phyloP scores from a whole-genome alignment of 1,140 invertebrate genomes.

The Heliothis subflexa region DNA sequence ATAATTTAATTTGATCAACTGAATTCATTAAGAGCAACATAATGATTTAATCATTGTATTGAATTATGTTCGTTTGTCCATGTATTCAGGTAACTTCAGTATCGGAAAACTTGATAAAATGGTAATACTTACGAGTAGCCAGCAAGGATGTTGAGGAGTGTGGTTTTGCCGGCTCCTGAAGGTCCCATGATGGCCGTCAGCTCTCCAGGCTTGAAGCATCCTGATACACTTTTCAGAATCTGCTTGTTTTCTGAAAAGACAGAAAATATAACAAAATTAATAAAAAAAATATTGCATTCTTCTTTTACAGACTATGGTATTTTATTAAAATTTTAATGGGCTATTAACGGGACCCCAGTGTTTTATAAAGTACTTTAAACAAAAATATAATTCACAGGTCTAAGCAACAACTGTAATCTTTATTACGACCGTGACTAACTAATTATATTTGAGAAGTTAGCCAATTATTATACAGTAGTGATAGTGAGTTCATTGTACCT shows the following conservation, averaged over 20 bases:
- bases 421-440: no score
- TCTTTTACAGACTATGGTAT: no score
- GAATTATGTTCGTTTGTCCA: no score
- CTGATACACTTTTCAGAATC: constrained; percentile 88
- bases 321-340: no score
- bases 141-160: constrained; percentile 91
- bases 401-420: no score
- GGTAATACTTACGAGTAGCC: constrained; percentile 89
- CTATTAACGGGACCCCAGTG: no score
- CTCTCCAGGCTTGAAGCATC: constrained; percentile 89
- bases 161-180: constrained; percentile 95
- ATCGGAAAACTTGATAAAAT: neutral
- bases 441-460: neutral
- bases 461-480: neutral
- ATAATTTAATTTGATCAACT: no score
- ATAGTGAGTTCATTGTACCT: neutral
- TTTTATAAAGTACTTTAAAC: no score
- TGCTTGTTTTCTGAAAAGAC: constrained; percentile 86
- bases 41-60: no score
- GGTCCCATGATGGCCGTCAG: constrained; percentile 94
- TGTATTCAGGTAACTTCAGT: neutral
- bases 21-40: no score
- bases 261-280: neutral
- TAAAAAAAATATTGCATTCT: no score
- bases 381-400: no score